Conservation (phyloP, 2,113 vertebrate species). For the Aspidoscelis tigris region DNA sequence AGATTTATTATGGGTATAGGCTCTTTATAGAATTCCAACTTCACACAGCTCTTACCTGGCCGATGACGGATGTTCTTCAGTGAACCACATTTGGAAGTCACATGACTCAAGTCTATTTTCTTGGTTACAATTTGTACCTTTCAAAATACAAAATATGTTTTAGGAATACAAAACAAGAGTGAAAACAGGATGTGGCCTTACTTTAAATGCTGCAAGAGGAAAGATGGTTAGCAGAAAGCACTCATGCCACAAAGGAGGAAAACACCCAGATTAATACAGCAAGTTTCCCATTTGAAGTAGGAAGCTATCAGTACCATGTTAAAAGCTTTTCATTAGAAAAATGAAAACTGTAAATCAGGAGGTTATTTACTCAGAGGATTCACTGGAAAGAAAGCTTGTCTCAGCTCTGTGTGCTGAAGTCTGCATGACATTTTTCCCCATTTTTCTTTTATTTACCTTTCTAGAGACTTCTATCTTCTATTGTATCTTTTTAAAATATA, state of each 20-base stretch:
- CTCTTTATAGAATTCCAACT: neutral
- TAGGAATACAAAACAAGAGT: constrained; percentile 10
- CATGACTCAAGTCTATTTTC: constrained; percentile 94
- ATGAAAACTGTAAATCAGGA: constrained; percentile 40
- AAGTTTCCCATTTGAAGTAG: constrained; percentile 55
- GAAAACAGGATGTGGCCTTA: constrained; percentile 38
- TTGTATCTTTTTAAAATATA: constrained; percentile 5
- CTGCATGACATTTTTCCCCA: neutral
- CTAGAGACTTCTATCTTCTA: constrained; percentile 7
- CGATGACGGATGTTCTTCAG: constrained; percentile 92
- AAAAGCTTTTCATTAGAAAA: constrained; percentile 60
- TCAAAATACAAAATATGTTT: constrained; percentile 44
- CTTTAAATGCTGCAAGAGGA: constrained; percentile 68
- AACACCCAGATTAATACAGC: constrained; percentile 63
- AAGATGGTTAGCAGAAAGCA: constrained; percentile 67
- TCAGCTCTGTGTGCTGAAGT: constrained; percentile 34
- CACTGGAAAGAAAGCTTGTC: constrained; percentile 5
- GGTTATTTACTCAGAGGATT: constrained; percentile 51
- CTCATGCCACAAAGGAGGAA: constrained; percentile 51
- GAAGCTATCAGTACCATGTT: constrained; percentile 47
- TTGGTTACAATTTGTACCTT: constrained; percentile 93
- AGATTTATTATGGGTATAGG: neutral
- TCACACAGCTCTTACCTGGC: constrained; percentile 82
- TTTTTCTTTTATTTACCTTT: constrained; percentile 28
- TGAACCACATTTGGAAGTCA: constrained; percentile 93